Evolutionary conservation across 2,113 vertebrate species (phyloP), one percentile per base, ranked within the genome.

Genomic region (Zingel zingel): DNA sequence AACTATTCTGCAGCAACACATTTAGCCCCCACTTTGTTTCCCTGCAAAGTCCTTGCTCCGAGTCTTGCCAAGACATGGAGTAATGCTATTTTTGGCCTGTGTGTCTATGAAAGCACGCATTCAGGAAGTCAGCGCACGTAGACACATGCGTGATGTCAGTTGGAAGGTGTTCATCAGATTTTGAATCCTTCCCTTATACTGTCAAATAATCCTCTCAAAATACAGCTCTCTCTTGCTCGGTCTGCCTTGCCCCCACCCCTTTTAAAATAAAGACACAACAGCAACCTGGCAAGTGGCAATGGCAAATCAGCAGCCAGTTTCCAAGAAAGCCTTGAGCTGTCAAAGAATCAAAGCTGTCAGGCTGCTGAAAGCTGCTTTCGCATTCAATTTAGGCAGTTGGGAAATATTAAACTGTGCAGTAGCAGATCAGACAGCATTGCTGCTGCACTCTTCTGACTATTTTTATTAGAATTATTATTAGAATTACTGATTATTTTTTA

Each of bases 1-100:
- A 71, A 63, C 59, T 47, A 64, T 79, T 72, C 61, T 64, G 36
- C 74, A 59, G 80, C 33, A 70, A 23, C 67, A 61, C 54, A 78
- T 82, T 70, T 33, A 81, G 50, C 70, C 79, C 65, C 21, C 19
- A 2, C 4, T 15, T 56, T 25, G 13, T 57, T 19, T 56, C 30
- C 25, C n/a, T 77, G 63, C 77, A 70, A 70, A 78, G 50, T 84
- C 63, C 77, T 68, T 36, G 15, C 73, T 75, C 36, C 16, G 27
- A 62, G 58, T 74, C 61, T 62, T 88, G 88, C 92, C 83, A 88
- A 90, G 86, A 85, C 71, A 54, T n/a, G 81, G 69, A 92, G 85
- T 85, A 92, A 93, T 91, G 89, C 81, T 91, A 89, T 91, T 91
- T 91, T 77, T 89, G 85, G 90, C 77, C 56, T 54, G 77, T 84